These are phyloP conservation scores for Xenopus petersii DNA, from an alignment of 2,797 vertebrate genomes.

Conservation along the genomic window DNA sequence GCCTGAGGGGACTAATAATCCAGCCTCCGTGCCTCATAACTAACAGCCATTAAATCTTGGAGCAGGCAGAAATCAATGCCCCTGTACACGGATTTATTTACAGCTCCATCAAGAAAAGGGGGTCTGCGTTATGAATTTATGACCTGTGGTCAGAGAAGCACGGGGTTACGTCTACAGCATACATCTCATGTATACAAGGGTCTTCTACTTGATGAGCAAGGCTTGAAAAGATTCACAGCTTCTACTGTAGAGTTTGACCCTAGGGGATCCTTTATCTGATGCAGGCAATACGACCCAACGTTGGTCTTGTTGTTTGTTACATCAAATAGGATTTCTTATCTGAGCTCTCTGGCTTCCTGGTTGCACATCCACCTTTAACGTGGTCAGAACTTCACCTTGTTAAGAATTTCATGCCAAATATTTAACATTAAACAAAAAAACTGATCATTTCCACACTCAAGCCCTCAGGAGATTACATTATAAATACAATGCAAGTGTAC, in stretches of 20 bases:
- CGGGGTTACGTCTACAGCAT: background rate
- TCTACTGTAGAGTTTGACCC: background rate
- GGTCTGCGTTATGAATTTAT: conserved; percentile 35
- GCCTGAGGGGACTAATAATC: conserved; percentile 51
- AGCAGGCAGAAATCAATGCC: conserved; percentile 48
- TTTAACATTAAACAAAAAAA: no score
- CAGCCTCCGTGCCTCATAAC: conserved; percentile 55
- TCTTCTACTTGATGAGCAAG: conserved; percentile 3
- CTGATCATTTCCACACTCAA: no score
- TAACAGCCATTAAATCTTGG: conserved; percentile 50
- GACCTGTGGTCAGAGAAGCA: conserved; percentile 30
- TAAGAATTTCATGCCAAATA: no score
- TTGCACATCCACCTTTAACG: no score
- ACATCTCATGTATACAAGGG: fast-evolving
- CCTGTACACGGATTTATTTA: conserved; percentile 53
- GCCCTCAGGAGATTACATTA: no score
- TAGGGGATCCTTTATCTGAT: no score
- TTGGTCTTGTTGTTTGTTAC: no score
- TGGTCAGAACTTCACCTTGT: no score
- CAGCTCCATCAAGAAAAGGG: conserved; percentile 45
- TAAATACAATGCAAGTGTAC: no score
- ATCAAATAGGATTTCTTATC: no score
- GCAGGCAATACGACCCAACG: no score
- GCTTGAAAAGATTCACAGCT: background rate
- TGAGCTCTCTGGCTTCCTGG: no score